Evolutionary conservation across 2,888 invertebrate genomes (phyloP).

Genomic region (Thymelicus sylvestris): DNA sequence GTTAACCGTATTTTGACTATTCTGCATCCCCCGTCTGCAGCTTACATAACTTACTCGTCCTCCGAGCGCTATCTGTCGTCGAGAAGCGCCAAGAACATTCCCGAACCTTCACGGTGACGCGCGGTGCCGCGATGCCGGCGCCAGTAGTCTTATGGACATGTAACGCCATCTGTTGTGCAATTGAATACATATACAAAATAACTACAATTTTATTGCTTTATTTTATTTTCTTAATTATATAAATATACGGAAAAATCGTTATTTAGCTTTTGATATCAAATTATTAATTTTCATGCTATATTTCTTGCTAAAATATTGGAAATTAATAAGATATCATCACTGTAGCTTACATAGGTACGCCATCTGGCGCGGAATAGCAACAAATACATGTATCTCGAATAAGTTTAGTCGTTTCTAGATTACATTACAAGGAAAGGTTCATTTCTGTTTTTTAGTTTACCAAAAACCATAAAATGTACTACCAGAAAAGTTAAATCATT

Average conservation of each 20-base stretch:
- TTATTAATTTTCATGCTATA: too few relatives aligned
- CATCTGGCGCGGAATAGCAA: background rate
- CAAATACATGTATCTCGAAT: background rate
- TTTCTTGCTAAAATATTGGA: too few relatives aligned
- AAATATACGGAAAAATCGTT: background rate
- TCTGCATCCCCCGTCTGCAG: too few relatives aligned
- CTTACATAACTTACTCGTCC: too few relatives aligned
- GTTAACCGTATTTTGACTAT: too few relatives aligned
- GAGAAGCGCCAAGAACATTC: conserved; percentile 58
- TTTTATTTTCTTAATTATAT: background rate
- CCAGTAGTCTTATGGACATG: background rate
- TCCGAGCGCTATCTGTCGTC: conserved; percentile 59
- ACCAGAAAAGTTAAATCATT: too few relatives aligned
- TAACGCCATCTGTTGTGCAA: conserved; percentile 45
- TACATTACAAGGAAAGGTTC: too few relatives aligned
- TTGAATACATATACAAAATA: conserved; percentile 29
- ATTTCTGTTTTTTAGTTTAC: too few relatives aligned
- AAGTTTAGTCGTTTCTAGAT: too few relatives aligned
- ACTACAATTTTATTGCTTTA: background rate
- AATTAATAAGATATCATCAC: too few relatives aligned
- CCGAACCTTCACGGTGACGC: conserved; percentile 58
- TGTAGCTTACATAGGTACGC: background rate
- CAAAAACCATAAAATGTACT: too few relatives aligned
- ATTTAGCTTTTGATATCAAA: too few relatives aligned
- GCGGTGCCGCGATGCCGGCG: background rate